Base-by-base conservation (phyloP, 2,888 invertebrate species). In the Apamea anceps region DNA sequence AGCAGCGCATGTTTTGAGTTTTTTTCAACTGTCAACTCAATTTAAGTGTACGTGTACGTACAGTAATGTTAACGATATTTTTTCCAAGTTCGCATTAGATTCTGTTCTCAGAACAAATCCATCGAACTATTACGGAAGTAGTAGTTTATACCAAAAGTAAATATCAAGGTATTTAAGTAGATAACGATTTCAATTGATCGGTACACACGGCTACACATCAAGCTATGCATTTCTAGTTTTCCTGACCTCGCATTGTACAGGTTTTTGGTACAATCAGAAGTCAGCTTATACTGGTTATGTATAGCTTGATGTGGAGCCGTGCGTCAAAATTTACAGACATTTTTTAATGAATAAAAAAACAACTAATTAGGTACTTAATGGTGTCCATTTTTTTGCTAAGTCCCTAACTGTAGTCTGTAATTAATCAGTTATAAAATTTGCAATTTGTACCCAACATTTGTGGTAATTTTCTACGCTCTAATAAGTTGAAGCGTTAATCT, bases 31-130 rank as follows among this genome's bases (percentile, higher is more conserved):
- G 77, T 73, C 74, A 70, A 85, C 89, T 86, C 85, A 81, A 86
- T 91, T 82, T 84, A 77, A 86, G 89, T 85, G 91, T 91, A 81
- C 91, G 90, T 90, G 90, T 88, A 66, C 73, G 82, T 88, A 88
- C 72, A 60, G 62, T 80, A 78, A 75, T 66, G 67, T 85, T 91
- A 91, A 93, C 89, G 91, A 92, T 89, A 88, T 92, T 93, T 93
- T 93, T 93, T 92, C 76, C 70, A 21, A 54, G 63, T 74, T 80
- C 28, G n/a, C 37, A 45, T 73, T 68, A 80, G 6, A 32, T 62
- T 66, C 37, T 60, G 8, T 60, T 18, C 37, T 25, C 18, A 67
- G 15, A 3, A 48, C 21, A 75, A 45, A 51, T 25, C 13, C 28
- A 68, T 18, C 2, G 18, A 51, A 21, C 1, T 15, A 62, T 54